Evolutionary conservation across 2,888 invertebrate species (phyloP).

Genomic region (Lasioglossum malachurum): DNA sequence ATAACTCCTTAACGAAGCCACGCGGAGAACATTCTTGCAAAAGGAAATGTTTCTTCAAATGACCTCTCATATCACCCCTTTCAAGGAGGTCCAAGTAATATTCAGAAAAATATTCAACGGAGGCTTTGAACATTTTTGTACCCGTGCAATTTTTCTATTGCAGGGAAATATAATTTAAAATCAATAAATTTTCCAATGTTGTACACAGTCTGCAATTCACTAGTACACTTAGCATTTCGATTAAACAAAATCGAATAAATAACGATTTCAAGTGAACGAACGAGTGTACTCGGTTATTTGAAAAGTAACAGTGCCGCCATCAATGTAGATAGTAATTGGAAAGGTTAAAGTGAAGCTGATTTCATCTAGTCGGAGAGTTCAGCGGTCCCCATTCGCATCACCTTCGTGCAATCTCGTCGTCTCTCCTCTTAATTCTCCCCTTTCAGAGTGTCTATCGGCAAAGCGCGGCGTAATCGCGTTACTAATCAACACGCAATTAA

Average conservation of each 20-base stretch:
- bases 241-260: background rate
- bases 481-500: conserved; percentile 22
- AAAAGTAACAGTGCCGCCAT: background rate
- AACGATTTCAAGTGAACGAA: background rate
- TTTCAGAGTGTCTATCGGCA: conserved; percentile 29
- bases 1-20: too few species aligned
- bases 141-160: background rate
- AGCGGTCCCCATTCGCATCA: conserved; percentile 5
- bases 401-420: conserved; percentile 7
- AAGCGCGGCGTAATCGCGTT: conserved; percentile 30
- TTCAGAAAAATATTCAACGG: background rate
- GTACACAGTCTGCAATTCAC: background rate
- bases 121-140: background rate
- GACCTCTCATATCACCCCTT: too few species aligned
- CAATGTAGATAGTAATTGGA: conserved; percentile 3
- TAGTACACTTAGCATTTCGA: background rate
- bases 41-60: too few species aligned
- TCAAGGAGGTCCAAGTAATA: background rate
- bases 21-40: too few species aligned
- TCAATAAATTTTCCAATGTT: background rate
- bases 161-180: background rate
- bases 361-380: conserved; percentile 16
- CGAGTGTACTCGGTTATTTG: background rate
- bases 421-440: conserved; percentile 15
- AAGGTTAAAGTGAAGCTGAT: conserved; percentile 45